Percentiles rank a stretch among this genome's conserved stretches.
Evolutionary conservation across 2,113 vertebrate genomes (phyloP).

Genomic region (Nycticebus coucang): DNA sequence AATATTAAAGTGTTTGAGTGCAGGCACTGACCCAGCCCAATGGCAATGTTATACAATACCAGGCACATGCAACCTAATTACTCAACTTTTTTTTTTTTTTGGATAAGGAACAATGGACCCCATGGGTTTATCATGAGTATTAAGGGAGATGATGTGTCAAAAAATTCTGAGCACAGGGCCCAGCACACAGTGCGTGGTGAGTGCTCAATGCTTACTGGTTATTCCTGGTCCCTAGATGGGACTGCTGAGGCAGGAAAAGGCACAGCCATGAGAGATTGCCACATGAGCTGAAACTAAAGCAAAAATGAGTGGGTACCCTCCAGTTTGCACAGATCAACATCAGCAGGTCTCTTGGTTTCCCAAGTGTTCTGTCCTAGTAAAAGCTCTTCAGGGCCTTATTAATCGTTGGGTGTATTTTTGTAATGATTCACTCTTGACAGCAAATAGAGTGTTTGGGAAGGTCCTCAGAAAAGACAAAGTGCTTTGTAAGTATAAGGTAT

Average conservation of each 20-base stretch:
- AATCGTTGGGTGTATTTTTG: background rate
- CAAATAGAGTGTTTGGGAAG: slow-evolving; percentile 19
- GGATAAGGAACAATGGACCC: background rate
- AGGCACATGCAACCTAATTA: background rate
- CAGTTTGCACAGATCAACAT: background rate
- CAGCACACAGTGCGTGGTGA: background rate
- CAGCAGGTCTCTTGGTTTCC: background rate
- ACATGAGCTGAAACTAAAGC: background rate
- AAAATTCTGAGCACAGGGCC: background rate
- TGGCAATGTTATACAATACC: background rate
- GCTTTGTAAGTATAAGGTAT: background rate
- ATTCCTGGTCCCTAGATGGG: background rate
- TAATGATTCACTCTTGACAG: slow-evolving; percentile 29
- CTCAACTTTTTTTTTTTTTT: background rate
- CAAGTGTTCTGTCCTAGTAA: background rate
- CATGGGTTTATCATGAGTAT: background rate
- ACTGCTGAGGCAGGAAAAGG: background rate
- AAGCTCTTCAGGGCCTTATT: background rate
- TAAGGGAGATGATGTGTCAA: background rate
- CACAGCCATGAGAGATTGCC: background rate
- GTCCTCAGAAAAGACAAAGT: background rate
- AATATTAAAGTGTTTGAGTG: background rate
- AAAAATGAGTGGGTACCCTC: background rate
- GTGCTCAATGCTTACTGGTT: background rate
- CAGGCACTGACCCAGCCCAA: background rate